Conservation (phyloP, 35 echinoderm and acorn worm genomes). For the Strongylocentrotus purpuratus region DNA sequence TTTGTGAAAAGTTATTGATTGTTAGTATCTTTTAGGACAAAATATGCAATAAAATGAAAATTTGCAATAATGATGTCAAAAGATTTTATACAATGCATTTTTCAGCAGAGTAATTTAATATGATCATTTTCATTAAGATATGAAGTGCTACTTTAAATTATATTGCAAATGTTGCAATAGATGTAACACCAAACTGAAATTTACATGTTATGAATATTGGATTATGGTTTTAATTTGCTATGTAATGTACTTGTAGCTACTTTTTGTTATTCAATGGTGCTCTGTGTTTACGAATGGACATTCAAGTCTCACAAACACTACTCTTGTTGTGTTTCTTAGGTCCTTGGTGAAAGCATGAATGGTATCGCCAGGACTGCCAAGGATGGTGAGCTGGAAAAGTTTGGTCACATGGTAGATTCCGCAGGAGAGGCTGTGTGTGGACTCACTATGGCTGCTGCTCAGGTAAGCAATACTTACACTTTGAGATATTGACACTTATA, state of each 20-base stretch:
- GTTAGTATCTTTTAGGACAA: too few relatives aligned
- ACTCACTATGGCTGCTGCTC: slow-evolving; percentile 89
- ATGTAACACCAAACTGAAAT: too few relatives aligned
- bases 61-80: too few relatives aligned
- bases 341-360: slow-evolving; percentile 90
- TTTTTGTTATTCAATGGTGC: background rate
- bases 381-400: slow-evolving; percentile 84
- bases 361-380: slow-evolving; percentile 97
- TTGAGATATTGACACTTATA: too few relatives aligned
- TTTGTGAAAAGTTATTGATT: too few relatives aligned
- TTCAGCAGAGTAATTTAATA: background rate
- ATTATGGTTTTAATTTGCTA: too few relatives aligned
- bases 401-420: slow-evolving; percentile 83
- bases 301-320: background rate
- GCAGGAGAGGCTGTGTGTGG: slow-evolving; percentile 89
- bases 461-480: slow-evolving; percentile 56
- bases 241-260: too few relatives aligned
- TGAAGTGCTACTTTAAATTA: too few relatives aligned
- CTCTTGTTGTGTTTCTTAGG: slow-evolving; percentile 53
- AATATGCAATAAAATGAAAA: too few relatives aligned
- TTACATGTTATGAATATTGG: too few relatives aligned
- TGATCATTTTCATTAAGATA: background rate
- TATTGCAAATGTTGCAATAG: too few relatives aligned
- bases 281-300: background rate
- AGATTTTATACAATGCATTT: background rate